Percentiles rank a stretch among this genome's conserved stretches.
Conservation (phyloP, 2,113 vertebrate genomes). For the Aldabrachelys gigantea region DNA sequence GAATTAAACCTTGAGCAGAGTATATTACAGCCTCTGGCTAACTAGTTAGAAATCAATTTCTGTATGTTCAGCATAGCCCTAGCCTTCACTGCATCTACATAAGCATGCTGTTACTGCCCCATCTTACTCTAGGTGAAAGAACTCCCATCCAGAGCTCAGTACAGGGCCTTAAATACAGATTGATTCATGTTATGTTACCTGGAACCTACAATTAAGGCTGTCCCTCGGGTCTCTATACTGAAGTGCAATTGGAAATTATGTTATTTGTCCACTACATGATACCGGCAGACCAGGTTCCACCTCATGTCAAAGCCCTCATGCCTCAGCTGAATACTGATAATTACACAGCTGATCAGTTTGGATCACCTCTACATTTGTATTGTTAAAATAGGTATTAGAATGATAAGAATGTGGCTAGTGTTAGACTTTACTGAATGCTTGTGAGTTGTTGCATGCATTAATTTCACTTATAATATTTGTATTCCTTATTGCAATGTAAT, state of each 20-base stretch:
- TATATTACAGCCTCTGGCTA: not conserved
- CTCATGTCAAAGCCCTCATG: not conserved
- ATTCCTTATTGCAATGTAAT: not conserved
- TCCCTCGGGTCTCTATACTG: not conserved
- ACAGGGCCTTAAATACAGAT: not conserved
- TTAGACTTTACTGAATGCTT: not conserved
- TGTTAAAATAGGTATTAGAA: not conserved
- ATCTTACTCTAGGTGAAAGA: not conserved
- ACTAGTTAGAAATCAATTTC: slow-evolving; percentile 5
- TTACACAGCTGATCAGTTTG: not conserved
- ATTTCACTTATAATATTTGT: not conserved
- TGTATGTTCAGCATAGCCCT: not conserved
- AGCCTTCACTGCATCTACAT: not conserved
- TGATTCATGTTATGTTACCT: not conserved
- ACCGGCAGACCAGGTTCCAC: not conserved
- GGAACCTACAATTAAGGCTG: not conserved
- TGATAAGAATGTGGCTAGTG: not conserved
- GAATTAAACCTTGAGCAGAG: not conserved
- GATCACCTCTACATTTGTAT: not conserved
- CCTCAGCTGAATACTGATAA: not conserved
- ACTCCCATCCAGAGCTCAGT: not conserved
- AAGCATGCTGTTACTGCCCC: not conserved
- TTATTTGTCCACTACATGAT: not conserved
- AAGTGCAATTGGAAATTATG: not conserved
- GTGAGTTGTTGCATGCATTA: not conserved